These are phyloP conservation scores for Boulengeromyrus knoepffleri DNA, from an alignment of 2,113 vertebrate genomes.

Conservation along the genomic window DNA sequence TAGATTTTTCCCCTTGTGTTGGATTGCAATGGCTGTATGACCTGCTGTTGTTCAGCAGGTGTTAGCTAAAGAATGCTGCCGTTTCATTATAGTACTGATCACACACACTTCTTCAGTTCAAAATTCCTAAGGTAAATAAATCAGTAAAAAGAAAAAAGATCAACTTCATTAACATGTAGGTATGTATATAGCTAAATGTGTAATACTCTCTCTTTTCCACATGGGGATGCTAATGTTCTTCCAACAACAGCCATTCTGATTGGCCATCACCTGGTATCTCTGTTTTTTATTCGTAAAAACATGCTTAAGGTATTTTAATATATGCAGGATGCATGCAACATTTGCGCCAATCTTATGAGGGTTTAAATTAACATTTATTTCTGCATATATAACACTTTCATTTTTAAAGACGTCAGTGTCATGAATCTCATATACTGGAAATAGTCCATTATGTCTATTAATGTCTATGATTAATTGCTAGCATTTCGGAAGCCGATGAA, in stretches of 20 bases:
- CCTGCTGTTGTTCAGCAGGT: not conserved
- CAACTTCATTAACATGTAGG: not conserved
- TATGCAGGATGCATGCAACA: not conserved
- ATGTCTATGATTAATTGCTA: constrained; percentile 53
- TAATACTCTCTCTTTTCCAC: constrained; percentile 34
- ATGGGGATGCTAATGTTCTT: constrained; percentile 56
- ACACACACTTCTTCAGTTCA: not conserved
- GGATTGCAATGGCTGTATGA: not conserved
- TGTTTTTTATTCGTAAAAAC: not conserved
- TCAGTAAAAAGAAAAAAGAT: not conserved
- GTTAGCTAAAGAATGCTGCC: not conserved
- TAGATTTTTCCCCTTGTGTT: not conserved
- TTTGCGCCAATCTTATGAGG: not conserved
- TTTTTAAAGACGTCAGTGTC: constrained; percentile 56
- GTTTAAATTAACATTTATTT: constrained; percentile 7
- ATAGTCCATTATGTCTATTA: constrained; percentile 50
- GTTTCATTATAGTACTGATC: not conserved
- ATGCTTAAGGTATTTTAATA: not conserved
- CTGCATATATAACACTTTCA: constrained; percentile 44
- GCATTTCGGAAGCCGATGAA: constrained; percentile 56
- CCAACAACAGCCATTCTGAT: not conserved
- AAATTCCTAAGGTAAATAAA: not conserved
- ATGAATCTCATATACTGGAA: constrained; percentile 52
- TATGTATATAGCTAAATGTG: not conserved
- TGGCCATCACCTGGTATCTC: not conserved